Conservation (phyloP, 1,140 invertebrate species). For the Agrilus planipennis region DNA sequence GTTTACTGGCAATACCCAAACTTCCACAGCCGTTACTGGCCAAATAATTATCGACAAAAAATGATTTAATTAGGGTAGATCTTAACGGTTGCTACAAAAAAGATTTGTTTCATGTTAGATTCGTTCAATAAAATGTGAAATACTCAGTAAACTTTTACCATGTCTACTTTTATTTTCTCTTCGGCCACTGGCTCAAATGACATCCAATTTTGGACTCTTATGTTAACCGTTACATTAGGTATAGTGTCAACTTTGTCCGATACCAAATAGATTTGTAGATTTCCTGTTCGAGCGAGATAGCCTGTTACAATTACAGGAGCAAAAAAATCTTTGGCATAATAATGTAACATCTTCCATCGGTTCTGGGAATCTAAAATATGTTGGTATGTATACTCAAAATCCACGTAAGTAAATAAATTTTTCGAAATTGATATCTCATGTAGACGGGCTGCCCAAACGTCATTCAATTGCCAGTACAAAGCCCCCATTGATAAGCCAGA, state of each 20-base stretch:
- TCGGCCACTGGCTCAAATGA: slow-evolving; percentile 6
- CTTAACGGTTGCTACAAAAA: too few species aligned
- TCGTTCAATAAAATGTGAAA: background rate
- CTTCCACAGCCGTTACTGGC: too few species aligned
- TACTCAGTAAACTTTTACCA: slow-evolving; percentile 9
- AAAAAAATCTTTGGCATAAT: slow-evolving; percentile 79
- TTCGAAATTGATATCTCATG: too few species aligned
- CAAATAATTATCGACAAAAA: background rate
- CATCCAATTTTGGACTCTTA: slow-evolving; percentile 11
- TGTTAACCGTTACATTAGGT: slow-evolving; percentile 12
- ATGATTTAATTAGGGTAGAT: background rate
- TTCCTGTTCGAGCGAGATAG: slow-evolving; percentile 13
- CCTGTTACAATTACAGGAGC: slow-evolving; percentile 41
- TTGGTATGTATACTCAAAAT: too few species aligned
- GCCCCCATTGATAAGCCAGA: slow-evolving; percentile 86
- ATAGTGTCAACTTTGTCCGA: slow-evolving; percentile 17
- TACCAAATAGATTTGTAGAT: slow-evolving; percentile 21
- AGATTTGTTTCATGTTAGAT: too few species aligned
- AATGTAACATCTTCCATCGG: slow-evolving; percentile 87
- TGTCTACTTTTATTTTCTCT: slow-evolving; percentile 7
- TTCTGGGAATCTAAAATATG: slow-evolving; percentile 60
- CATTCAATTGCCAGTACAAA: slow-evolving; percentile 98
- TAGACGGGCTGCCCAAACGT: slow-evolving; percentile 98
- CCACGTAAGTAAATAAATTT: too few species aligned
- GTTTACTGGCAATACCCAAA: too few species aligned